Evolutionary conservation across 2,113 vertebrate genomes (phyloP), one percentile per base, ranked within the genome.

Genomic region (Coturnix japonica): DNA sequence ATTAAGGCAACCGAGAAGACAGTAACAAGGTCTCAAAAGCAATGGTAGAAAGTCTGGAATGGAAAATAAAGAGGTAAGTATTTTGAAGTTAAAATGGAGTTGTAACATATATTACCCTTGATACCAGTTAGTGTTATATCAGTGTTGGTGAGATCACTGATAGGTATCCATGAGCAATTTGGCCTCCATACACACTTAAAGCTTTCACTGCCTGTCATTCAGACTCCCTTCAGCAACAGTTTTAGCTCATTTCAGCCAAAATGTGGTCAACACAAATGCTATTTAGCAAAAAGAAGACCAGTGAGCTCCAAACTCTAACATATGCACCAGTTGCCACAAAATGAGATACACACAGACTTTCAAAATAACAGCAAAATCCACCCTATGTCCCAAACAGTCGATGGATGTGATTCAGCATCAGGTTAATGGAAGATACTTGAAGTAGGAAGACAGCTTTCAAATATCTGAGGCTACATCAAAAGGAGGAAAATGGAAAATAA

Each of bases 401-500:
- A 56, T 3, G 67, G 9, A 56, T 22, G 51, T 46, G n/a, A 81
- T 84, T 86, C 81, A 86, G 15, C 75, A 64, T 44, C 43, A 78
- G 22, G 14, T 67, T 83, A 81, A 64, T 60, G 61, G 43, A 65
- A 89, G 18, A 4, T 72, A 67, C 81, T 44, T 41, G 26, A 89
- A 78, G 22, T 28, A 64, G 83, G 43, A 83, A 78, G 53, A 61
- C 39, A 69, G 23, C 20, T 81, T 96, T 93, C 59, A 94, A 72
- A 61, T 76, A 91, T 44, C 31, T 69, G 49, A 81, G 13, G 44
- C 33, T 73, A 44, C 1, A 4, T 0, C 56, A 11, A 91, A 66
- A 85, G 57, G 21, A 78, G 23, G 12, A 92, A 92, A 94, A 87
- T 75, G 11, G 65, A 81, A 92, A 96, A 86, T 33, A 72, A 69